Conservation (phyloP, 2,113 vertebrate species). For the Cathartes aura region DNA sequence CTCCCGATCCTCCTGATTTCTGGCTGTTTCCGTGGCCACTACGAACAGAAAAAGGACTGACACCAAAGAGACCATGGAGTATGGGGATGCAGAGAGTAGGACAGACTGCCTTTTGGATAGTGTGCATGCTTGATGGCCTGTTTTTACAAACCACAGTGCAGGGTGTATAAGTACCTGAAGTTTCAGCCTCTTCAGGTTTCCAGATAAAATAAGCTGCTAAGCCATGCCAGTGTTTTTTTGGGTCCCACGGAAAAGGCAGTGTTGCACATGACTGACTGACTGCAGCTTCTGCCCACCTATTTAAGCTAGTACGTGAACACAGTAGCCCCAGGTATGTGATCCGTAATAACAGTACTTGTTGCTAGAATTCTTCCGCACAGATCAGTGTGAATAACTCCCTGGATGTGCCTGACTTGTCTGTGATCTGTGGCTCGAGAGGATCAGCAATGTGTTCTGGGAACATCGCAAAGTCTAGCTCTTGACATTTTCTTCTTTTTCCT, state of each 20-base stretch:
- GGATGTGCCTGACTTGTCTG: background rate
- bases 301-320: background rate
- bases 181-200: background rate
- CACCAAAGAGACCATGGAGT: background rate
- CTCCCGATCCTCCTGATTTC: background rate
- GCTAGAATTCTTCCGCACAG: background rate
- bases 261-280: background rate
- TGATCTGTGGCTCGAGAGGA: background rate
- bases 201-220: background rate
- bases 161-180: background rate
- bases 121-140: background rate
- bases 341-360: background rate
- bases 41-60: background rate
- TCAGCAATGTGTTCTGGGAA: background rate
- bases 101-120: background rate
- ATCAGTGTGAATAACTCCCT: background rate
- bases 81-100: background rate
- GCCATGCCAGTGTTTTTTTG: background rate
- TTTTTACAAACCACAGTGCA: background rate
- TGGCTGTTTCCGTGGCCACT: background rate
- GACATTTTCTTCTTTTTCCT: background rate
- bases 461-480: background rate
- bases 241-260: background rate
- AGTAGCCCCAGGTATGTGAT: background rate
- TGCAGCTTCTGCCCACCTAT: background rate